Percentiles rank a stretch among this genome's conserved stretches.
Conservation (phyloP, 2,797 vertebrate species). For the Alexandromys oeconomus region DNA sequence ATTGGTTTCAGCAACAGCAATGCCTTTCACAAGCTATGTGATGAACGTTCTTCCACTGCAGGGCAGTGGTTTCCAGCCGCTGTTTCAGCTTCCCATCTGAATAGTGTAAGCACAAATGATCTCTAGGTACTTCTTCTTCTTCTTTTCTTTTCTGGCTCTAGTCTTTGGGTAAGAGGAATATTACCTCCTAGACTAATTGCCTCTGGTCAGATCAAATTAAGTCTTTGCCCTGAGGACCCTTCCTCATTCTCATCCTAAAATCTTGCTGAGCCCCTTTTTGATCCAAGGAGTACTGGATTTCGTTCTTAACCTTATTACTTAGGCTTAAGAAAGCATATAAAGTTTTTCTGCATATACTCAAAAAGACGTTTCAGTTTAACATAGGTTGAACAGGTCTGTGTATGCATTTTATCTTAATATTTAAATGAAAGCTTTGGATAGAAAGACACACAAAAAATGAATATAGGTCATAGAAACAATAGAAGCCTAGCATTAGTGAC, state of each 20-base stretch:
- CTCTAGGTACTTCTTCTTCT: neutral
- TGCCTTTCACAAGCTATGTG: neutral
- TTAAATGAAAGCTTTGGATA: neutral
- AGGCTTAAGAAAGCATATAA: neutral
- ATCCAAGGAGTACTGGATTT: neutral
- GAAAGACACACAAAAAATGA: neutral
- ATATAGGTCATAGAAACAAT: neutral
- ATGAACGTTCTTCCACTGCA: neutral
- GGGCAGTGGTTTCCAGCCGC: neutral
- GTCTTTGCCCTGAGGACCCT: neutral
- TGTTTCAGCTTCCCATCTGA: neutral
- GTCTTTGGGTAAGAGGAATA: neutral
- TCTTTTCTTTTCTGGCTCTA: neutral
- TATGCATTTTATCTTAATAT: conserved; percentile 22
- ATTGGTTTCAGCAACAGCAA: neutral
- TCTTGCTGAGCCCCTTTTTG: conserved; percentile 7
- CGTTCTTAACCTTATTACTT: conserved; percentile 54
- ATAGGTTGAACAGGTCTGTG: neutral
- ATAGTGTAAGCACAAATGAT: neutral
- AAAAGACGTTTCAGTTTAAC: neutral
- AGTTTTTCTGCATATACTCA: neutral
- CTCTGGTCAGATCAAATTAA: conserved; percentile 57
- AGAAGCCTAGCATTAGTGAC: neutral
- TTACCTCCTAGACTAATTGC: conserved; percentile 45
- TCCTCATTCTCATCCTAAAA: neutral